These are phyloP conservation scores for Apis dorsata DNA, from an alignment of 1,140 invertebrate genomes.

Conservation along the genomic window DNA sequence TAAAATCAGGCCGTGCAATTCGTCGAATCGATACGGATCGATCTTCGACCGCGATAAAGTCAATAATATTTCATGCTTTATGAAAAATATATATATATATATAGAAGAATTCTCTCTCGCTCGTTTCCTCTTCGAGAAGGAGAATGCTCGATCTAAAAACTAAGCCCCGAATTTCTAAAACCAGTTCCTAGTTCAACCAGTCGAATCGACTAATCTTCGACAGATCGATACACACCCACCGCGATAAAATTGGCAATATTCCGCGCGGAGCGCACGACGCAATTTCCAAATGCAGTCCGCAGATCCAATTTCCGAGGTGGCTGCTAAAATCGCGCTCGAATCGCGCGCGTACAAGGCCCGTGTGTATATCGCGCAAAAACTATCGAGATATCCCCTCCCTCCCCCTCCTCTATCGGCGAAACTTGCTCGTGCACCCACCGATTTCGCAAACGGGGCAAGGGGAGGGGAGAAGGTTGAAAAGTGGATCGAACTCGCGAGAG, in stretches of 20 bases:
- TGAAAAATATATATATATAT: no score
- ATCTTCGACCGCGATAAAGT: no score
- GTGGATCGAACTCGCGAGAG: slow-evolving; percentile 4
- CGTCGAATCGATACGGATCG: no score
- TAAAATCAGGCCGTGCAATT: no score
- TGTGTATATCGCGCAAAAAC: background rate
- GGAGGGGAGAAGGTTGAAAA: background rate
- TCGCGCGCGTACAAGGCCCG: background rate
- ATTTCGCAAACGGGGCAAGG: background rate
- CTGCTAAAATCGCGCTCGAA: slow-evolving; percentile 38
- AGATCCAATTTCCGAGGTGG: slow-evolving; percentile 47
- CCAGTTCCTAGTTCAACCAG: background rate
- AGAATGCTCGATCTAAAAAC: no score
- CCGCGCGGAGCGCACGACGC: background rate
- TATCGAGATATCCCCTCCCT: background rate
- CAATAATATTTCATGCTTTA: no score
- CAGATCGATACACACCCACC: background rate
- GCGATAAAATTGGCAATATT: slow-evolving; percentile 30
- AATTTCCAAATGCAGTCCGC: slow-evolving; percentile 47
- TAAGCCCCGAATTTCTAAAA: background rate
- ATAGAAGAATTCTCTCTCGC: no score
- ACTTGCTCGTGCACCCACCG: background rate
- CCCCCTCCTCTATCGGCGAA: background rate
- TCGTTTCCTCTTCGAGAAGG: no score
- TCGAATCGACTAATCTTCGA: slow-evolving; percentile 14